Base-by-base conservation (phyloP, 2,888 invertebrate genomes). In the Escarpia spicata region DNA sequence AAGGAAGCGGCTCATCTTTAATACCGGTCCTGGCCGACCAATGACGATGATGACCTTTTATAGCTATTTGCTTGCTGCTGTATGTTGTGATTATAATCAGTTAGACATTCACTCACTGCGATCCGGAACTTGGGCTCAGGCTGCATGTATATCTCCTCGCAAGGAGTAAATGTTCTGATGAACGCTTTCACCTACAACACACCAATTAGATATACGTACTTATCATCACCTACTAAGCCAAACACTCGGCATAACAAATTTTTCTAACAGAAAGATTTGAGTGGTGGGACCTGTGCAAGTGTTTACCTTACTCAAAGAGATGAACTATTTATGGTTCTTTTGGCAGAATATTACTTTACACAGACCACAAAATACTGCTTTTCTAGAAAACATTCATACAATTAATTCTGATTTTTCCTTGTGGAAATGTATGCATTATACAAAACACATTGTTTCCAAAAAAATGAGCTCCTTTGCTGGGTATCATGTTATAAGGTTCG, bases 91-190 rank as follows among this genome's bases (percentile, higher is more conserved):
- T 15, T 60, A 60, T 12, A 45, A 60, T 60, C 60, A 75, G 6
- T 26, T 3, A 75, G 75, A 26, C n/a, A 12, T n/a, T 26, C n/a
- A 75, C 75, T 75, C 95, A 97, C 96, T 96, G 99, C 98, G 94
- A 99, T 97, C 97, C 99, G 99, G 97, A 99, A 99, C 96, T 99
- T 99, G 1, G 98, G 97, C 96, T 99, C 99, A 94, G 98, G 98
- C 95, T 98, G 98, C 97, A 99, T 98, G 95, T 98, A 98, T 96
- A 99, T 99, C 92, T 98, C 98, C 96, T 99, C 99, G 95, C 98
- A 98, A 0, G 99, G 99, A 97, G 99, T 99, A 91, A 99, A 97
- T 2, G 98, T 99, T 94, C 99, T 97, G 93, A 99, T 97, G 92
- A 98, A 98, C n/a, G 98, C 99, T 96, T 98, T 98, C 37, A 98